phyloP scores from a whole-genome alignment of 2,888 invertebrate species.

The Monoplex corrugatus region DNA sequence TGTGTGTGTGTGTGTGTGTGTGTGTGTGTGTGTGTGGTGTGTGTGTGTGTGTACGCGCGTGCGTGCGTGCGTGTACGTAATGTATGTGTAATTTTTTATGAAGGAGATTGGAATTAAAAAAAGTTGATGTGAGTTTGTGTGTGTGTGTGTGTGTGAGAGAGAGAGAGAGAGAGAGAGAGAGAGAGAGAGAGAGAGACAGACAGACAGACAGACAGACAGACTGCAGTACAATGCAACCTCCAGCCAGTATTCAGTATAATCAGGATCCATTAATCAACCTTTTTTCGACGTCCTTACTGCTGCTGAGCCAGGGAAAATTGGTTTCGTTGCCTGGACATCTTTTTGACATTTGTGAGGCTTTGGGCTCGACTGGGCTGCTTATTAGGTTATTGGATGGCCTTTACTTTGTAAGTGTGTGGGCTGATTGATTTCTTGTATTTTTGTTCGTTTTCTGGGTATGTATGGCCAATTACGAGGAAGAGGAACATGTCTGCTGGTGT shows the following conservation, averaged over 20 bases:
- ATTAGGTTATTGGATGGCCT: no score
- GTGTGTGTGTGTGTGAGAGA: background rate
- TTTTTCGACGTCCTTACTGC: background rate
- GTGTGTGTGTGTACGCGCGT: no score
- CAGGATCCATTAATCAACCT: background rate
- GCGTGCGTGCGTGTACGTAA: no score
- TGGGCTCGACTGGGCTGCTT: no score
- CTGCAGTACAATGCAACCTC: no score
- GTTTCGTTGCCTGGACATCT: background rate
- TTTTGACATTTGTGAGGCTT: background rate
- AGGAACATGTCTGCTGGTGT: background rate
- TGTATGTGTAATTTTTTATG: no score
- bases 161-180: background rate
- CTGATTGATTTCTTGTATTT: no score
- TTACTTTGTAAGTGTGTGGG: no score
- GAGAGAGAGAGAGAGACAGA: background rate
- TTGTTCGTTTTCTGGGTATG: background rate
- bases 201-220: background rate
- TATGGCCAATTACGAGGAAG: background rate
- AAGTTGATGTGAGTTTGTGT: no score
- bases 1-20: no score
- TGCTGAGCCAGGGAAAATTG: background rate
- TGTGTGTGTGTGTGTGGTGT: no score
- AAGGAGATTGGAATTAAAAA: no score
- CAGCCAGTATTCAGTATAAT: background rate